Conservation (phyloP, 2,888 invertebrate species). For the Caradrina clavipalpis region DNA sequence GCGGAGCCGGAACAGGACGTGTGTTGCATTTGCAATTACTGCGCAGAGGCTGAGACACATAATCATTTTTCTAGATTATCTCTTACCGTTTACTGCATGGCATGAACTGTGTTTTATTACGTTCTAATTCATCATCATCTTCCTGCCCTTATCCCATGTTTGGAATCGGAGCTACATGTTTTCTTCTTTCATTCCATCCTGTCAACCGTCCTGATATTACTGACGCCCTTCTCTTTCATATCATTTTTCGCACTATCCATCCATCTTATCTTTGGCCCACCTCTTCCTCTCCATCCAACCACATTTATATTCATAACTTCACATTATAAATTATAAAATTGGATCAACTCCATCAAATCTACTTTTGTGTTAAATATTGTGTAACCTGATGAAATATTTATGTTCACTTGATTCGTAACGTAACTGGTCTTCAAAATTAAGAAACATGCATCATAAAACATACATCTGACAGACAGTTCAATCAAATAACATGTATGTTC, state of each 20-base stretch:
- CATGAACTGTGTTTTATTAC: not conserved
- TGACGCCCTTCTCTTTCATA: too few species aligned
- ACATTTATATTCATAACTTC: too few species aligned
- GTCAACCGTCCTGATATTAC: too few species aligned
- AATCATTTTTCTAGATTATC: not conserved
- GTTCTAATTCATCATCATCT: not conserved
- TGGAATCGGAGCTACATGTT: too few species aligned
- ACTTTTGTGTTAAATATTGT: not conserved
- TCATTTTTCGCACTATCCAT: too few species aligned
- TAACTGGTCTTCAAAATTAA: constrained; percentile 23
- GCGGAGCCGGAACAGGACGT: constrained; percentile 35
- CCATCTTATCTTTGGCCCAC: too few species aligned
- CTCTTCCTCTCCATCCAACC: too few species aligned
- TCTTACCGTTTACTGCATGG: not conserved
- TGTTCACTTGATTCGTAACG: constrained; percentile 6
- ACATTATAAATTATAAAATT: not conserved
- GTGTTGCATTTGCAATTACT: constrained; percentile 14
- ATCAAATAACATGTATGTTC: constrained; percentile 39
- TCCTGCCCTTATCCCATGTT: too few species aligned
- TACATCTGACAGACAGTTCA: constrained; percentile 23
- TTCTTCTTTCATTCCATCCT: too few species aligned
- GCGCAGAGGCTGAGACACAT: not conserved
- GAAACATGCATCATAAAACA: constrained; percentile 28
- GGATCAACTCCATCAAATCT: not conserved
- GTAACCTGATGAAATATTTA: constrained; percentile 10